Evolutionary conservation across 2,797 vertebrate species (phyloP).

Genomic region (Amphiprion clarkii): DNA sequence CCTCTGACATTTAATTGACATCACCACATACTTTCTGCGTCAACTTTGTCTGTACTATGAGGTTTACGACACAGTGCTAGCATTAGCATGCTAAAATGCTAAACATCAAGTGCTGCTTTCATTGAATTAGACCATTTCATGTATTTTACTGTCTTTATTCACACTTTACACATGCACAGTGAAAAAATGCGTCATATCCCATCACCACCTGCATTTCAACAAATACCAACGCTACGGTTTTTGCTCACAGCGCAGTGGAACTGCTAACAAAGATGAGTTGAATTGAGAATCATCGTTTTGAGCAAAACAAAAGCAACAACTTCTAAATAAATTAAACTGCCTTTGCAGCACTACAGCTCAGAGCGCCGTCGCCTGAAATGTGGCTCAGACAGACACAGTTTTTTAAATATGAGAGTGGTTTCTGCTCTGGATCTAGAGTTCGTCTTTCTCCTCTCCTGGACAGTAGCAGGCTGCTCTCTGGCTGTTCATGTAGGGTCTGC

Average conservation of each 20-base stretch:
- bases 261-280: not conserved
- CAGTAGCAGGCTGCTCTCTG: slow-evolving; percentile 92
- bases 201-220: no score
- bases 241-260: no score
- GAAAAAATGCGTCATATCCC: not conserved
- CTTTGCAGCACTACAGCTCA: not conserved
- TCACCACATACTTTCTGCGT: no score
- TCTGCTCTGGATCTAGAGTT: slow-evolving; percentile 80
- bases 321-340: slow-evolving; percentile 70
- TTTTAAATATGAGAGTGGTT: slow-evolving; percentile 29
- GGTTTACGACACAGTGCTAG: no score
- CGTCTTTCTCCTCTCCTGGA: slow-evolving; percentile 91
- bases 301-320: slow-evolving; percentile 40
- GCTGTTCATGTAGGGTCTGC: slow-evolving; percentile 97
- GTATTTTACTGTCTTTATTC: slow-evolving; percentile 24
- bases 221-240: not conserved
- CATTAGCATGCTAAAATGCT: no score
- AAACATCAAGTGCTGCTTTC: no score
- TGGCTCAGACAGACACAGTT: not conserved
- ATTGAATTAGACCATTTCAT: not conserved
- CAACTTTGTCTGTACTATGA: no score
- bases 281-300: slow-evolving; percentile 2
- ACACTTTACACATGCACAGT: not conserved
- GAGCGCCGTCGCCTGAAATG: not conserved
- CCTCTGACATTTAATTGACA: no score